Evolutionary conservation across 2,888 invertebrate species (phyloP).

Genomic region (Parnassius apollo): DNA sequence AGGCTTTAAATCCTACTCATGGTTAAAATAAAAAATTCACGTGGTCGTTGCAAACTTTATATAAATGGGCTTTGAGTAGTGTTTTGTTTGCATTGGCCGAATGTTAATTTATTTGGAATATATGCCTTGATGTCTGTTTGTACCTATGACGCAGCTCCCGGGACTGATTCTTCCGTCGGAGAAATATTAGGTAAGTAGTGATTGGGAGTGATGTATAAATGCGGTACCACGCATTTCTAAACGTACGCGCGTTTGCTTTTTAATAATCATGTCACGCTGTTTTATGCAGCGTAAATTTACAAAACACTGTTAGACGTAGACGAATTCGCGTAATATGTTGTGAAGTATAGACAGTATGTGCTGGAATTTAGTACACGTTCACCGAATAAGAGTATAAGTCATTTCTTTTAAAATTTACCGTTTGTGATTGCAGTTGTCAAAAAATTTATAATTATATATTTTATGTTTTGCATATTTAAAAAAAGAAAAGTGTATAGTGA

Average conservation of each 20-base stretch:
- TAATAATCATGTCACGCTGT: conserved; percentile 14
- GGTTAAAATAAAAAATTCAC: neutral
- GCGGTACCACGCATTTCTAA: neutral
- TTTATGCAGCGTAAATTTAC: conserved; percentile 22
- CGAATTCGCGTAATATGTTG: conserved; percentile 10
- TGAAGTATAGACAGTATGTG: conserved; percentile 11
- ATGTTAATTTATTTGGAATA: conserved; percentile 1
- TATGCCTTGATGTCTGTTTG: conserved; percentile 18
- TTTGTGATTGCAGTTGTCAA: too few relatives aligned
- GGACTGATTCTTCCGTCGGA: neutral
- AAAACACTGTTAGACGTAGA: conserved; percentile 16
- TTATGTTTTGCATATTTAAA: too few relatives aligned
- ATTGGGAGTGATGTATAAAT: neutral
- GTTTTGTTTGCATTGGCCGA: conserved; percentile 15
- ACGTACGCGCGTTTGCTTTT: conserved; percentile 3
- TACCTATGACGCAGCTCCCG: conserved; percentile 5
- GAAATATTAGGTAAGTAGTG: neutral
- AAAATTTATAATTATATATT: too few relatives aligned
- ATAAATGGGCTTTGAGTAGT: conserved; percentile 6
- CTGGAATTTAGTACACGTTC: conserved; percentile 10
- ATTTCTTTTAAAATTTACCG: too few relatives aligned
- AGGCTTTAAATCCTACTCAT: conserved; percentile 7
- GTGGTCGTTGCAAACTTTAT: conserved; percentile 8
- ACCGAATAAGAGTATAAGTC: conserved; percentile 1
- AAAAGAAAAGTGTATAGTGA: too few relatives aligned